Evolutionary conservation across 1,140 invertebrate genomes (phyloP), one percentile per base, ranked within the genome.

Genomic region (Trialeurodes vaporariorum): DNA sequence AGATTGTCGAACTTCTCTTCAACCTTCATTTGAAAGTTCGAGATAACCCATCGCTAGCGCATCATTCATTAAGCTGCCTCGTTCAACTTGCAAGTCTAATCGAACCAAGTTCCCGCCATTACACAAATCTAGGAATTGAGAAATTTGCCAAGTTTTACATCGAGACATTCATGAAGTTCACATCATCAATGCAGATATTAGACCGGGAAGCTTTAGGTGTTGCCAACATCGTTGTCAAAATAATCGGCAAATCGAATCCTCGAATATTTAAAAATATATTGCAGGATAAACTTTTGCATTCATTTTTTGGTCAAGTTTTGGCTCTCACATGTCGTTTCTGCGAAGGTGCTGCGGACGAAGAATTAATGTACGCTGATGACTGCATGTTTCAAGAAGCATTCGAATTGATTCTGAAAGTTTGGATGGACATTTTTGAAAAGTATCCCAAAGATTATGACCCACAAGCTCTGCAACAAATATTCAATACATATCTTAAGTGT

Each of bases 401-500:
- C 72, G 90, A 92, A 70, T 85, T 85, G 69, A 86, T 93, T 73
- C 78, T 94, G n/a, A 86, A 88, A 74, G 85, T 87, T 0, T 95
- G 92, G 92, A 81, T 86, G 60, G 81, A 81, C 27, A 78, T 91
- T 68, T 76, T 88, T 11, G 82, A 83, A 69, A 84, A 88, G 27
- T 73, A 71, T 21, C 62, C 65, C 21, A 75, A 81, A 1, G 74
- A 79, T 72, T 83, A 86, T 40, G 83, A 74, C 63, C 77, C 82
- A 65, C 79, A 81, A 69, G 81, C 80, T 70, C 78, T 79, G 17
- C 71, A 76, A 1, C 79, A 82, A 70, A 83, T 94, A 70, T 93
- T 95, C 76, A 88, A 91, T 74, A 86, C 84, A 12, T 94, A 92
- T 75, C 73, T 95, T n/a, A 85, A 89, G 72, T 89, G 86, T 72